These are phyloP conservation scores for Myotis myotis DNA, from an alignment of 2,797 vertebrate genomes.

Conservation along the genomic window DNA sequence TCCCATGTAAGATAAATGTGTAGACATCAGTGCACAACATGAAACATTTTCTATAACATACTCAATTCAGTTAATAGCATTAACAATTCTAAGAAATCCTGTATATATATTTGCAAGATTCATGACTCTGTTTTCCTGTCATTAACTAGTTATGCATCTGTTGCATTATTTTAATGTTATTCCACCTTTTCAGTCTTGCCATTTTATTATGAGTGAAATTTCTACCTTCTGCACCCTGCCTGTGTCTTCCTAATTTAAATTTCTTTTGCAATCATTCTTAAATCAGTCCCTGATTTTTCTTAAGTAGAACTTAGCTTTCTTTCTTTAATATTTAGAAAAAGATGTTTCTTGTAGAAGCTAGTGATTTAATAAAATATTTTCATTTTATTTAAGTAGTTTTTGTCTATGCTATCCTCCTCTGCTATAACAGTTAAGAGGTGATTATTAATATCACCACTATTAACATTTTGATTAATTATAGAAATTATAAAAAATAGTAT, in stretches of 20 bases:
- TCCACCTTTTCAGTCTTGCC: not conserved
- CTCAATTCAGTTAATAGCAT: not conserved
- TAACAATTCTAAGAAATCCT: slow-evolving; percentile 26
- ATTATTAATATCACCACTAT: not conserved
- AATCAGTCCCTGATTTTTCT: not conserved
- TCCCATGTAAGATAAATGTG: not conserved
- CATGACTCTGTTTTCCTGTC: not conserved
- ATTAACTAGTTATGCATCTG: not conserved
- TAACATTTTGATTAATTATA: slow-evolving; percentile 21
- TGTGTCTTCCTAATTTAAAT: not conserved
- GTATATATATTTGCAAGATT: not conserved
- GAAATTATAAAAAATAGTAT: not conserved
- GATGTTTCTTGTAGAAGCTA: not conserved
- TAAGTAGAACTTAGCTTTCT: not conserved
- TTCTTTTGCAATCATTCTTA: slow-evolving; percentile 30
- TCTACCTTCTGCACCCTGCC: not conserved
- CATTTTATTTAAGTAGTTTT: slow-evolving; percentile 26
- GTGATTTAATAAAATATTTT: slow-evolving; percentile 7
- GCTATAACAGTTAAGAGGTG: not conserved
- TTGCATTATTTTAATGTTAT: not conserved
- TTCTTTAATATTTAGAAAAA: slow-evolving; percentile 23
- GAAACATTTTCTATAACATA: not conserved
- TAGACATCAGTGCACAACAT: not conserved
- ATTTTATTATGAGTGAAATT: not conserved
- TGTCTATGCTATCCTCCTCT: not conserved